These are phyloP conservation scores for Labeo catla DNA, from an alignment of 2,113 vertebrate species.

Conservation along the genomic window DNA sequence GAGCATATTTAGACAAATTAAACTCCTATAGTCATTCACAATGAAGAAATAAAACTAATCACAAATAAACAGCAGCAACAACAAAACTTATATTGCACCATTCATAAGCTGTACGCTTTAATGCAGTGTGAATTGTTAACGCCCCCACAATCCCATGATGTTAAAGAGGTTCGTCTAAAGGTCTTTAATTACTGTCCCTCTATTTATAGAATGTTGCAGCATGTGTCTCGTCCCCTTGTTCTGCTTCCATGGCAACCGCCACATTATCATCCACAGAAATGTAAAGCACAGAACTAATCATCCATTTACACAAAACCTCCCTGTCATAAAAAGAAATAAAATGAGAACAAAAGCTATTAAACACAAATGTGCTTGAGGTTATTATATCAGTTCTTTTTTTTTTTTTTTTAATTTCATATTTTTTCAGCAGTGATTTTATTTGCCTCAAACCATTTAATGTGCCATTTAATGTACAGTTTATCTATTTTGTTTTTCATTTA, in stretches of 20 bases:
- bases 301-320: neutral
- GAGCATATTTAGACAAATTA: neutral
- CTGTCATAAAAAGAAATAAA: neutral
- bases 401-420: too few relatives aligned
- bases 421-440: too few relatives aligned
- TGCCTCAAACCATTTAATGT: too few relatives aligned
- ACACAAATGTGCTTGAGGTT: neutral
- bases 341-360: neutral
- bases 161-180: conserved; percentile 27
- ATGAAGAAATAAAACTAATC: neutral
- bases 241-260: conserved; percentile 74
- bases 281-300: conserved; percentile 32
- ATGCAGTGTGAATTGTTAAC: neutral
- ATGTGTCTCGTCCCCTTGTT: conserved; percentile 61
- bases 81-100: neutral
- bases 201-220: conserved; percentile 70
- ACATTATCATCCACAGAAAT: conserved; percentile 64
- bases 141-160: neutral
- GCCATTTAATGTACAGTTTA: too few relatives aligned
- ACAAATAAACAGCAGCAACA: neutral
- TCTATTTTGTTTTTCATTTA: too few relatives aligned
- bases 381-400: too few relatives aligned
- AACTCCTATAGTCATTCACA: neutral
- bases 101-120: neutral
- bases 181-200: conserved; percentile 66